Percentiles rank a stretch among this genome's conserved stretches.
Conservation (phyloP, 2,113 vertebrate genomes). For the Antigone vipio region DNA sequence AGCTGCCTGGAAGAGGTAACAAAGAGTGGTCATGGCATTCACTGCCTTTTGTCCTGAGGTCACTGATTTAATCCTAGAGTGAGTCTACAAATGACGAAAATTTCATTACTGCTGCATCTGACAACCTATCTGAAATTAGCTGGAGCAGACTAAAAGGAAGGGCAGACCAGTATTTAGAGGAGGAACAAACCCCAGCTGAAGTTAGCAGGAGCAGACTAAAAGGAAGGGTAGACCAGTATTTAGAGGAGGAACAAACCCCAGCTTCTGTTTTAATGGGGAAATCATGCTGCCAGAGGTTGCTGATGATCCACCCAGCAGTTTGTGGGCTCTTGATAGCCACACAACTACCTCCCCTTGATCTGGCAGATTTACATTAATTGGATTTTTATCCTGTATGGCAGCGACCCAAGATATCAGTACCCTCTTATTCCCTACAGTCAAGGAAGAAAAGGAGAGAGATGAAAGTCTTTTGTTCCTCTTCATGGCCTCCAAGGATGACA, state of each 20-base stretch:
- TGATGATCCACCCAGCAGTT: neutral
- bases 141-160: neutral
- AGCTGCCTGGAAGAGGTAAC: conserved; percentile 60
- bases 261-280: neutral
- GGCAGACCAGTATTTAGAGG: neutral
- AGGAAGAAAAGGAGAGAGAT: neutral
- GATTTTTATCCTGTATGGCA: conserved; percentile 15
- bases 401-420: neutral
- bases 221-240: neutral
- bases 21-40: conserved; percentile 38
- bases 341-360: neutral
- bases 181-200: neutral
- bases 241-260: neutral
- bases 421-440: neutral
- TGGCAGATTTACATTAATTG: conserved; percentile 40
- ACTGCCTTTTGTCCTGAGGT: conserved; percentile 31
- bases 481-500: neutral
- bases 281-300: neutral
- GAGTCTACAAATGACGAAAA: conserved; percentile 14
- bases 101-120: conserved; percentile 10
- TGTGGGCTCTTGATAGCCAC: neutral
- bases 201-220: too few relatives aligned
- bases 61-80: conserved; percentile 14
- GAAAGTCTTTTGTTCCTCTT: conserved; percentile 17
- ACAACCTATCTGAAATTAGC: conserved; percentile 30